Percentiles rank a stretch among this genome's conserved stretches.
phyloP scores from a whole-genome alignment of 2,113 vertebrate genomes.

The Phylloscopus trochilus region DNA sequence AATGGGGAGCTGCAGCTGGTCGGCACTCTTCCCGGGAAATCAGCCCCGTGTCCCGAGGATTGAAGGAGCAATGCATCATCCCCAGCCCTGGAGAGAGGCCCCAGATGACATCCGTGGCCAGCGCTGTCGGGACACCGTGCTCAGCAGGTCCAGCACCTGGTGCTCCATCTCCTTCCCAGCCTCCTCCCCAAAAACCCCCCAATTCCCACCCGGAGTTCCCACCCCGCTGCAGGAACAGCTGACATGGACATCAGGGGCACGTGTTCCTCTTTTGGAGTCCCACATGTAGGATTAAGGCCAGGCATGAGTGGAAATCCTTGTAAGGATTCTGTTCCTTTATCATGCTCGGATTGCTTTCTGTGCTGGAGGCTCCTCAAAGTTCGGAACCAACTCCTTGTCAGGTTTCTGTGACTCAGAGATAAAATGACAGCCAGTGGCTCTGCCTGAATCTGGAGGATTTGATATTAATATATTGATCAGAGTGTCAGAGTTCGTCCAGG shows the following conservation, averaged over 20 bases:
- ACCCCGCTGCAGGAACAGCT: neutral
- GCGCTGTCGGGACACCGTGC: accelerated
- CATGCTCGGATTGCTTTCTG: neutral
- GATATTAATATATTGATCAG: neutral
- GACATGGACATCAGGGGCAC: accelerated
- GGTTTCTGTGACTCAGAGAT: neutral
- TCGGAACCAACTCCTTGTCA: neutral
- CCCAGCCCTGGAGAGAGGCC: neutral
- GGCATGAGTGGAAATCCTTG: constrained; percentile 10
- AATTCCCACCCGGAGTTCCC: accelerated
- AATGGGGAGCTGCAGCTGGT: neutral
- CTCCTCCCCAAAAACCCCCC: accelerated
- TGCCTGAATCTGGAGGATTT: neutral
- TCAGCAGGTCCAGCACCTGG: neutral
- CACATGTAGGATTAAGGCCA: neutral
- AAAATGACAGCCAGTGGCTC: neutral
- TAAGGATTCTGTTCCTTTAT: neutral
- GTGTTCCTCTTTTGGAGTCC: neutral
- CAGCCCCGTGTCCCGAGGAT: neutral
- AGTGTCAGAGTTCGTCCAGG: neutral
- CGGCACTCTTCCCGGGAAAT: neutral
- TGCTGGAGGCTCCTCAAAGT: neutral
- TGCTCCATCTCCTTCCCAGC: neutral
- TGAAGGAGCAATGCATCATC: neutral
- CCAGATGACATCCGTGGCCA: neutral